Evolutionary conservation across 2,888 invertebrate species (phyloP), one percentile per base, ranked within the genome.

Genomic region (Calephelis perditalis): DNA sequence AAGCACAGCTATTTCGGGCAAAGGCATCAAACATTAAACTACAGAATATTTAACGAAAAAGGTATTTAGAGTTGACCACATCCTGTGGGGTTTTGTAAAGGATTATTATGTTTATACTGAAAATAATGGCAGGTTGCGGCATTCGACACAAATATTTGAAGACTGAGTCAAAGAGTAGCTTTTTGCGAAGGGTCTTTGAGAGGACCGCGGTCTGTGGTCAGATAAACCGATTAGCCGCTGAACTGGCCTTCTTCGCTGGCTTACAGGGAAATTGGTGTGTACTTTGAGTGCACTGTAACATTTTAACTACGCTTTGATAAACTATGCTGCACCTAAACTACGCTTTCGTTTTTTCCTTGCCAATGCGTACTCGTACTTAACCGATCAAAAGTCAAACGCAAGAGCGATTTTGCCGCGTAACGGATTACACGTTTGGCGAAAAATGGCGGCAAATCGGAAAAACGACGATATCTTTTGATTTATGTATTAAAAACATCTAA

Each of bases 41-140:
- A 43, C 58, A 35, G 52, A n/a, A 35, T 65, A 67, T 63, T 61
- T 61, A 67, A 62, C 68, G 65, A 65, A 71, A 77, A 79, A 77
- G 74, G 74, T 76, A 78, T 76, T 76, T 75, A 74, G 72, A 76
- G 78, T 77, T 80, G 81, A 81, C 79, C 79, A 68, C 68, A 62
- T 56, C 65, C 62, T 64, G 63, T 65, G 61, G 71, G 74, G 77
- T 77, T 81, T 73, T 75, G 71, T 73, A 73, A 68, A 75, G 78
- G 85, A 85, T 87, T 89, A 88, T 87, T 82, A 79, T 86, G 86
- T 88, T 87, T 86, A 81, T 84, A 79, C 82, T 76, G 84, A 84
- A 87, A 88, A 88, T 88, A 87, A 88, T 86, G 83, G 84, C 79
- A 79, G 82, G 83, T 83, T 78, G 82, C 72, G 84, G 84, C 73